Conservation (phyloP, 2,113 vertebrate genomes). For the Garra rufa region DNA sequence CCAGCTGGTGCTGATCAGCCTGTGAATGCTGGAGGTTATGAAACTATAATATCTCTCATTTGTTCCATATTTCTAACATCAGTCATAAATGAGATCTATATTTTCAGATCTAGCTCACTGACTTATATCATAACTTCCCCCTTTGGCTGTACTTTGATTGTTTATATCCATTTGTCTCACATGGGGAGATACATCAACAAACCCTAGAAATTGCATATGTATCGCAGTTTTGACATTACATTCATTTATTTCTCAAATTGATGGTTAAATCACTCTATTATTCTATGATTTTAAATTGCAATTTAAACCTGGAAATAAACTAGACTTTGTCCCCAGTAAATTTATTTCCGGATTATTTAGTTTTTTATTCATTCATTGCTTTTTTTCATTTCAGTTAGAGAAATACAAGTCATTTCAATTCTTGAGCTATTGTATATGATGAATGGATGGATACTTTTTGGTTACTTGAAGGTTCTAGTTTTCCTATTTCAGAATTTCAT, state of each 20-base stretch:
- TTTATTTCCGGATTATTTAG: neutral
- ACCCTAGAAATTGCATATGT: neutral
- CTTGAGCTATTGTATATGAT: neutral
- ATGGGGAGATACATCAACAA: constrained; percentile 11
- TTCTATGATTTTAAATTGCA: neutral
- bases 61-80: constrained; percentile 26
- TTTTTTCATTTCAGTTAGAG: neutral
- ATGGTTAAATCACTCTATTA: neutral
- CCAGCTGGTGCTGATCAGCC: constrained; percentile 25
- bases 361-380: neutral
- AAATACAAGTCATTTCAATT: neutral
- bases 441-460: neutral
- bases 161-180: constrained; percentile 37
- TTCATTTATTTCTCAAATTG: neutral
- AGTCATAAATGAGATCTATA: constrained; percentile 27
- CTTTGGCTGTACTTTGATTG: constrained; percentile 7
- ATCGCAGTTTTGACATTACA: neutral
- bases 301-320: neutral
- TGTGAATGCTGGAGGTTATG: constrained; percentile 29
- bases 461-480: too few relatives aligned
- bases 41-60: constrained; percentile 26
- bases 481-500: too few relatives aligned
- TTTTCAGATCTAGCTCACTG: constrained; percentile 28
- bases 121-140: neutral
- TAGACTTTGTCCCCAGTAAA: neutral